phyloP scores from a whole-genome alignment of 2,888 invertebrate species.

The Fragum sueziense region DNA sequence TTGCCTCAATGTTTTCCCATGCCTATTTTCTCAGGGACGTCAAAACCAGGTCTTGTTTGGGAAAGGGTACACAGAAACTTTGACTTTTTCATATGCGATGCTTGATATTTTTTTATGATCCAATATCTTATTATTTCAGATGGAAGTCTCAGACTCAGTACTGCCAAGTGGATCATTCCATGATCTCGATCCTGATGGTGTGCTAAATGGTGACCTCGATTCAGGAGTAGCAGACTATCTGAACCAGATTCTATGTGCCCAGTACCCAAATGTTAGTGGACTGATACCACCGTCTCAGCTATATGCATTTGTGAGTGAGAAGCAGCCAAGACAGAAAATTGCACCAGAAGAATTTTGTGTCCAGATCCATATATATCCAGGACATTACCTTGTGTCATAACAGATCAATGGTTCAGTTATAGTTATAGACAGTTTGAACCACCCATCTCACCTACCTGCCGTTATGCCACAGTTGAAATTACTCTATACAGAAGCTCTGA shows the following conservation, averaged over 20 bases:
- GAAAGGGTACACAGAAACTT: neutral
- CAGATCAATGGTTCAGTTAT: constrained; percentile 13
- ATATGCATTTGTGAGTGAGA: constrained; percentile 10
- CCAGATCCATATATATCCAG: constrained; percentile 11
- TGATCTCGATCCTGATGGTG: constrained; percentile 13
- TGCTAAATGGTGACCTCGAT: constrained; percentile 10
- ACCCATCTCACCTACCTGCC: constrained; percentile 11
- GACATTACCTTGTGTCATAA: constrained; percentile 8
- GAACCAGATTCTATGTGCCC: constrained; percentile 9
- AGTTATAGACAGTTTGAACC: constrained; percentile 11
- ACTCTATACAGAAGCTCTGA: constrained; percentile 3
- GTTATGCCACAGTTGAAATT: constrained; percentile 11
- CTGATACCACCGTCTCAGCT: constrained; percentile 8
- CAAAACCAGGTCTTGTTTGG: no score
- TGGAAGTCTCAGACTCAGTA: constrained; percentile 5
- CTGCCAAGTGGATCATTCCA: constrained; percentile 11
- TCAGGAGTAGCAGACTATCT: constrained; percentile 11
- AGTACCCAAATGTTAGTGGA: constrained; percentile 13
- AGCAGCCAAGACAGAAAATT: constrained; percentile 11
- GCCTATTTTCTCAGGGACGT: no score
- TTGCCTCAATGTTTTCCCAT: no score
- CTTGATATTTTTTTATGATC: constrained; percentile 9
- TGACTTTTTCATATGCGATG: constrained; percentile 10
- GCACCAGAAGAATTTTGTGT: constrained; percentile 11
- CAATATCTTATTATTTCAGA: constrained; percentile 13